Evolutionary conservation across 2,888 invertebrate genomes (phyloP).

Genomic region (Smittia aterrima): DNA sequence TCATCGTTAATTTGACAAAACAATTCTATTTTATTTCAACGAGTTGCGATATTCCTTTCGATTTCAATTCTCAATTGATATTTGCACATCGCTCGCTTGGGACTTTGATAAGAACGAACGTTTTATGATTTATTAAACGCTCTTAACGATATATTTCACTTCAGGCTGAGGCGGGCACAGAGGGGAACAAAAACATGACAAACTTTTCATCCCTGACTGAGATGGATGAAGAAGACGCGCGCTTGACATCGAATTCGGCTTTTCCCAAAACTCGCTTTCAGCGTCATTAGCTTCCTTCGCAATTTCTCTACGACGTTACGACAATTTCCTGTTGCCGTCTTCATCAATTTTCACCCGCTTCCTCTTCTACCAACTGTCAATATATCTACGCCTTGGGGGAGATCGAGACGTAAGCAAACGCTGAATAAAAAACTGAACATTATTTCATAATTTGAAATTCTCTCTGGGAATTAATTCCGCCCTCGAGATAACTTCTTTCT

Average conservation of each 20-base stretch:
- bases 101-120: neutral
- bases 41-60: neutral
- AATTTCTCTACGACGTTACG: slow-evolving; percentile 16
- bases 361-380: neutral
- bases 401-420: neutral
- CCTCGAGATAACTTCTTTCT: neutral
- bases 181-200: neutral
- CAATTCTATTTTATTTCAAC: neutral
- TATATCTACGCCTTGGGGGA: neutral
- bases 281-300: slow-evolving; percentile 27
- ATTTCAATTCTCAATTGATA: neutral
- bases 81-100: neutral
- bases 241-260: neutral
- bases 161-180: neutral
- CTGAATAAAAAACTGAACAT: neutral
- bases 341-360: slow-evolving; percentile 13
- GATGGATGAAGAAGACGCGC: neutral
- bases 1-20: neutral
- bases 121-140: slow-evolving; percentile 14
- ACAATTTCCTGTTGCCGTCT: slow-evolving; percentile 25
- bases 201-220: neutral
- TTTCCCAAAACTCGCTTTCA: neutral
- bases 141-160: slow-evolving; percentile 12
- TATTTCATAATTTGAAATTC: neutral
- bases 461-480: neutral